Evolutionary conservation across 2,113 vertebrate genomes (phyloP).

Genomic region (Mungos mungo): DNA sequence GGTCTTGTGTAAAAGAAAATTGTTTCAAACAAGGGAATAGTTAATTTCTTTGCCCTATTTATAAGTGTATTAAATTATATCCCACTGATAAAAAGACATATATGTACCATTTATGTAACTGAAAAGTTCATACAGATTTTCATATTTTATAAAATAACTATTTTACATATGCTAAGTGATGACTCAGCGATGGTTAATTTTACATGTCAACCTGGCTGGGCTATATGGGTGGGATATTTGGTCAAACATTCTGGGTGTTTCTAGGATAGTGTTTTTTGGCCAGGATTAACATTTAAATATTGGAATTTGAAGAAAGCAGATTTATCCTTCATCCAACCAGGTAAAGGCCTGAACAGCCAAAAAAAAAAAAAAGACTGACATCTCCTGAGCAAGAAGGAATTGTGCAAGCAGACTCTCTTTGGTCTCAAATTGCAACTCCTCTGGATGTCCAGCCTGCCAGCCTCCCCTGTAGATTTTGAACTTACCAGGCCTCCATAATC

Average conservation of each 20-base stretch:
- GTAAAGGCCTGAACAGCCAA: not conserved
- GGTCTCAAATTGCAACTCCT: not conserved
- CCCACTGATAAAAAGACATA: not conserved
- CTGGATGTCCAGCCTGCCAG: not conserved
- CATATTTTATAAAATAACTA: slow-evolving; percentile 40
- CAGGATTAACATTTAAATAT: slow-evolving; percentile 34
- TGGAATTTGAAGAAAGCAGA: not conserved
- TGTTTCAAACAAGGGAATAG: not conserved
- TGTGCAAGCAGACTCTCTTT: not conserved
- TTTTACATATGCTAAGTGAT: slow-evolving; percentile 4
- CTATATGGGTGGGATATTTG: not conserved
- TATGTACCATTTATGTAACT: not conserved
- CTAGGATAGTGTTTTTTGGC: not conserved
- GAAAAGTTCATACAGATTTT: slow-evolving; percentile 34
- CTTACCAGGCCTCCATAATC: not conserved
- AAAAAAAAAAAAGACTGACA: not conserved
- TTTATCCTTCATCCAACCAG: not conserved
- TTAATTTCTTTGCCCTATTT: slow-evolving; percentile 5
- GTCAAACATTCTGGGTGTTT: slow-evolving; percentile 20
- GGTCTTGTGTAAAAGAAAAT: not conserved
- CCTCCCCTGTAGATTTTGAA: not conserved
- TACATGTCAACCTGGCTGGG: not conserved
- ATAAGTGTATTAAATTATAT: not conserved
- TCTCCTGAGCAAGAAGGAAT: slow-evolving; percentile 1
- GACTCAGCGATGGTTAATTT: not conserved